A percentile compares a stretch with the other conserved stretches of the same genome.
These are phyloP conservation scores for Julus scanicus DNA, from an alignment of 2,888 invertebrate genomes.

Conservation along the genomic window DNA sequence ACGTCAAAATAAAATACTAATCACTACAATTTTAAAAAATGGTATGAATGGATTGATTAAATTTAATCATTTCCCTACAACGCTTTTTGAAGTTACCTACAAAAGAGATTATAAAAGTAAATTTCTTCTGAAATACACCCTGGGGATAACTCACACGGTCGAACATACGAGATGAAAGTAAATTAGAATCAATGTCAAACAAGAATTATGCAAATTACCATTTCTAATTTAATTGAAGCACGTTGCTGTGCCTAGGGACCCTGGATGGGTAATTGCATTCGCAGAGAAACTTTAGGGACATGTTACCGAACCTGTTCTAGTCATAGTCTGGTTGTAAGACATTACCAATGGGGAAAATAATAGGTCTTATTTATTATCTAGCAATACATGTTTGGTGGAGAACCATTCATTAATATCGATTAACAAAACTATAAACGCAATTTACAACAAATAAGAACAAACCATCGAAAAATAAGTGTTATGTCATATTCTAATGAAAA, in stretches of 20 bases:
- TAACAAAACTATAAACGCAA: too few species aligned
- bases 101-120: neutral
- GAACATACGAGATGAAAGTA: neutral
- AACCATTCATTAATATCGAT: neutral
- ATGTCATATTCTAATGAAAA: too few species aligned
- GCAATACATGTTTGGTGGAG: neutral
- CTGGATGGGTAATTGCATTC: neutral
- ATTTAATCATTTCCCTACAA: neutral
- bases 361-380: neutral
- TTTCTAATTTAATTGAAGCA: constrained; percentile 1
- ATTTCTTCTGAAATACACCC: neutral
- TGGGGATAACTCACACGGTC: neutral
- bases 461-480: too few species aligned
- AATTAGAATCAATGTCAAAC: neutral
- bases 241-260: neutral
- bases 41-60: neutral
- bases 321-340: neutral
- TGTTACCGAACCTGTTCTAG: neutral
- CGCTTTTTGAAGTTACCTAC: neutral
- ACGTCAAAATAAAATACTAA: neutral
- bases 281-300: neutral
- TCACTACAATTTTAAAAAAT: neutral
- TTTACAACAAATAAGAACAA: too few species aligned
- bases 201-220: neutral
- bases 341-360: neutral